Evolutionary conservation across 2,113 vertebrate species (phyloP).

Genomic region (Scolopax mira): DNA sequence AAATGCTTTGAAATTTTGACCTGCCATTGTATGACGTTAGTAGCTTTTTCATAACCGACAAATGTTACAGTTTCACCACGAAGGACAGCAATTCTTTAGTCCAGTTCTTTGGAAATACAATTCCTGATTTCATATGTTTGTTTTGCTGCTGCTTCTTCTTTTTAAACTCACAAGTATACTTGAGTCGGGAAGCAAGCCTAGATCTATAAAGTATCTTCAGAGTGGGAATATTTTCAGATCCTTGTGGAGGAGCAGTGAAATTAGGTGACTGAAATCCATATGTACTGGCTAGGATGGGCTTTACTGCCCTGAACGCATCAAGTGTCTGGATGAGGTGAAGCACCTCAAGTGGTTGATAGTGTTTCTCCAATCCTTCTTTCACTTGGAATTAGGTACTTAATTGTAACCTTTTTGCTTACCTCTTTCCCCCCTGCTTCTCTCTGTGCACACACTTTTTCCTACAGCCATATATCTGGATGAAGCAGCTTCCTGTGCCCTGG

Average conservation of each 20-base stretch:
- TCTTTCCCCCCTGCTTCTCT: fast-evolving
- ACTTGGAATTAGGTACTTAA: not conserved
- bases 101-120: not conserved
- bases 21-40: not conserved
- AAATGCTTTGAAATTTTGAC: not conserved
- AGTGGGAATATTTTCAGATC: not conserved
- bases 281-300: not conserved
- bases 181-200: not conserved
- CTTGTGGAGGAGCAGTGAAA: not conserved
- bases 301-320: not conserved
- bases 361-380: not conserved
- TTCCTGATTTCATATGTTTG: not conserved
- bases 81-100: not conserved
- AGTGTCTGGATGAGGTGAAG: not conserved
- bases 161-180: not conserved
- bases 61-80: not conserved
- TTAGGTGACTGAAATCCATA: not conserved
- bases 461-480: not conserved
- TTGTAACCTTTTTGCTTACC: not conserved
- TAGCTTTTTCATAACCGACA: not conserved
- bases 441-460: not conserved
- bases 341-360: not conserved
- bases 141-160: not conserved
- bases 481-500: not conserved
- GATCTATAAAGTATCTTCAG: not conserved